These are phyloP conservation scores for Schizopygopsis pylzovi DNA, from an alignment of 2,797 vertebrate genomes.

Conservation along the genomic window DNA sequence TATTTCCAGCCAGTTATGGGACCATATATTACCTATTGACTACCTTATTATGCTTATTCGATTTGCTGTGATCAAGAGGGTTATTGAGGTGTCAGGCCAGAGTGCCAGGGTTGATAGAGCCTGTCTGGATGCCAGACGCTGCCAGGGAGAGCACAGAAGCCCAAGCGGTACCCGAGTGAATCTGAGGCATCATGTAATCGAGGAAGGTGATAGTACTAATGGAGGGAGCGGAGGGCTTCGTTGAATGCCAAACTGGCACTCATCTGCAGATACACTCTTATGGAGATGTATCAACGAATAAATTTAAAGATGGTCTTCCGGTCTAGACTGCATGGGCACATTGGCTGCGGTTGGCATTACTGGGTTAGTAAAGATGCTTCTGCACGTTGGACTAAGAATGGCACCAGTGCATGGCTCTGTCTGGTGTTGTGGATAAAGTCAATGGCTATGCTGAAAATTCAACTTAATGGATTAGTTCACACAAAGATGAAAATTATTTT, in stretches of 20 bases:
- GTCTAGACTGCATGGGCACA: conserved; percentile 45
- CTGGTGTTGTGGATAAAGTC: conserved; percentile 1
- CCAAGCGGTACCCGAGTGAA: conserved; percentile 62
- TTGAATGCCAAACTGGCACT: conserved; percentile 52
- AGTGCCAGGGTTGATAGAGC: conserved; percentile 60
- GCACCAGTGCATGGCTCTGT: neutral
- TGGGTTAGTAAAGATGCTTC: conserved; percentile 29
- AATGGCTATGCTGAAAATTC: neutral
- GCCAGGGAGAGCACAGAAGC: conserved; percentile 56
- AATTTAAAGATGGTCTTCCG: conserved; percentile 64
- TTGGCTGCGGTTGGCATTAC: conserved; percentile 14
- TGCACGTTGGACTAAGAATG: neutral
- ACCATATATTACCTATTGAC: conserved; percentile 77
- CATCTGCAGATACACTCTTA: conserved; percentile 1
- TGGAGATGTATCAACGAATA: conserved; percentile 7
- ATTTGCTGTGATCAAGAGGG: conserved; percentile 77
- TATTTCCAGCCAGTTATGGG: conserved; percentile 70
- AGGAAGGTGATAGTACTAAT: conserved; percentile 70
- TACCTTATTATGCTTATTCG: conserved; percentile 77
- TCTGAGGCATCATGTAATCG: conserved; percentile 66
- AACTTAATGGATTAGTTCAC: neutral
- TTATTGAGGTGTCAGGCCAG: conserved; percentile 70
- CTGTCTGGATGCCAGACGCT: conserved; percentile 63
- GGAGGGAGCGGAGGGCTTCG: conserved; percentile 63
- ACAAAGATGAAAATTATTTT: neutral